Base-by-base conservation (phyloP, 2,888 invertebrate species). In the Trisateles emortualis region DNA sequence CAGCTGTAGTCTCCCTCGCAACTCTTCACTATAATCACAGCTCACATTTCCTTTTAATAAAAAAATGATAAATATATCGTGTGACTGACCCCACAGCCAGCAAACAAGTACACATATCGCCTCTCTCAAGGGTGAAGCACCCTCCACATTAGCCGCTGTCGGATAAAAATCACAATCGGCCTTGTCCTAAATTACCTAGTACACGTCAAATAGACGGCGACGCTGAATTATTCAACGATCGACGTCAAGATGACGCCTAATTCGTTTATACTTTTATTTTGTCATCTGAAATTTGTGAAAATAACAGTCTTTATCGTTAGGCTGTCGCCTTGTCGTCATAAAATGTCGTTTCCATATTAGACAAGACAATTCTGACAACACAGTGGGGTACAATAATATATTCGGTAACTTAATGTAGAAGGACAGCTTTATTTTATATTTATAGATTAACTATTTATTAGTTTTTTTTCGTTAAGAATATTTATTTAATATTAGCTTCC, bases 181-280 rank as follows among this genome's bases (percentile, higher is more conserved):
- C n/a, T n/a, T n/a, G n/a, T n/a, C 8, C 29, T 42, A 16, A 55
- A 60, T 51, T 43, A 54, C 38, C 14, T 19, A 13, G 14, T 32
- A 36, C 26, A 24, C 46, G 14, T 24, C 30, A 47, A 13, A 40
- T 22, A 19, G 38, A 26, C 32, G 32, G 16, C 14, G 16, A 10
- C 10, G 39, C 47, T 68, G 69, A 68, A 68, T 65, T 36, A 59
- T 66, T 65, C 52, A 60, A 30, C 29, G 36, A 45, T 47, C 17
- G 40, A 46, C 51, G 33, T 19, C 22, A 64, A 59, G 39, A 41
- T 44, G 43, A 17, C 36, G 29, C 11, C 30, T 43, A 46, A 63
- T 48, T 53, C 47, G 45, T 51, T 47, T 42, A 39, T 11, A 24
- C 19, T 35, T 49, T 48, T 33, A 47, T 55, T 55, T 35, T 42